A percentile compares a stretch with the other conserved stretches of the same genome.
Conservation (phyloP, 2,113 vertebrate genomes). For the Bucco capensis region DNA sequence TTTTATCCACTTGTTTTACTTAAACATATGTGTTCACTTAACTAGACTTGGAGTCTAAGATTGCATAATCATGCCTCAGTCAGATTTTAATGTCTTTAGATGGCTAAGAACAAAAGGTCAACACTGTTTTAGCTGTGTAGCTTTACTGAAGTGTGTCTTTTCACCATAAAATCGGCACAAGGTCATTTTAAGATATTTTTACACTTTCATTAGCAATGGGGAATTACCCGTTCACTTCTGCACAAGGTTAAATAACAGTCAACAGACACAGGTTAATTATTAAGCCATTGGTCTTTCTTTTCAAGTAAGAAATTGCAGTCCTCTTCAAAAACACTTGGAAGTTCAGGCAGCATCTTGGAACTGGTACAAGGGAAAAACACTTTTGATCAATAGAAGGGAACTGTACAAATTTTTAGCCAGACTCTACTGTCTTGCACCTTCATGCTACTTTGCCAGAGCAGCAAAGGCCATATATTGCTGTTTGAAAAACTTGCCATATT, state of each 20-base stretch:
- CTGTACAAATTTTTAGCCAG: background rate
- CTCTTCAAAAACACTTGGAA: background rate
- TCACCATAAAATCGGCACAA: conserved; percentile 5
- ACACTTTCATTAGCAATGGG: background rate
- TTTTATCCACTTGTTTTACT: background rate
- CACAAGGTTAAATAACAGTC: conserved; percentile 32
- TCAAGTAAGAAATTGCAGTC: background rate
- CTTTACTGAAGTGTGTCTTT: conserved; percentile 42
- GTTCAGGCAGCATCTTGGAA: background rate
- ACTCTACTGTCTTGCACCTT: background rate
- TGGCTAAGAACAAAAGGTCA: conserved; percentile 19
- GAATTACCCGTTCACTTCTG: conserved; percentile 20
- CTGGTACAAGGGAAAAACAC: background rate
- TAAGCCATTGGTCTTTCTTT: background rate
- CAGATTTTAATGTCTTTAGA: background rate
- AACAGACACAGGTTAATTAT: conserved; percentile 41
- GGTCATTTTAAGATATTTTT: background rate
- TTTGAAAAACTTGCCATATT: background rate
- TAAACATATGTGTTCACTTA: background rate
- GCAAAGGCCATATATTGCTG: background rate
- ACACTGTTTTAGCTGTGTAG: background rate
- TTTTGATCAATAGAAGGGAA: background rate
- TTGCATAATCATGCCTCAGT: background rate
- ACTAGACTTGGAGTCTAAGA: background rate
- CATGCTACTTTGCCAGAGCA: background rate